A percentile compares a stretch with the other conserved stretches of the same genome.
These are phyloP conservation scores for Chiloscyllium punctatum DNA, from an alignment of 2,797 vertebrate species.

Conservation along the genomic window DNA sequence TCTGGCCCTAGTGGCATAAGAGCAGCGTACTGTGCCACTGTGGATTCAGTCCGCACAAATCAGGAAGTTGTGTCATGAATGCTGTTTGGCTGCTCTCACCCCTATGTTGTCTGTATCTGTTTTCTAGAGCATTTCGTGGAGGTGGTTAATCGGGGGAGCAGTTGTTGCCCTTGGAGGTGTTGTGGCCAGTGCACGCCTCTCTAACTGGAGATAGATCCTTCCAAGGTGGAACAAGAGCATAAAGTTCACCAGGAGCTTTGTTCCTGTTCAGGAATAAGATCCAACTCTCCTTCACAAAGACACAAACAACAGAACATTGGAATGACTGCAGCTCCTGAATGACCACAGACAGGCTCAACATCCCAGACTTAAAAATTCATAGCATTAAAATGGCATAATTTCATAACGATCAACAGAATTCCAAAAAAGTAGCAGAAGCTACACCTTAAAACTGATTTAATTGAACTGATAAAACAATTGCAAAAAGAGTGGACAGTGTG, in stretches of 20 bases:
- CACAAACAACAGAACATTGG: background rate
- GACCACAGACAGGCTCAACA: background rate
- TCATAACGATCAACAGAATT: background rate
- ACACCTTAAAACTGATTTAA: too few relatives aligned
- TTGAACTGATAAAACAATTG: background rate
- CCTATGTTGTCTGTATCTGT: background rate
- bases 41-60: too few relatives aligned
- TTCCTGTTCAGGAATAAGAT: background rate
- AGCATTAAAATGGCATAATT: background rate
- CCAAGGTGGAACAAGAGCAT: background rate
- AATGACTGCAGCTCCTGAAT: background rate
- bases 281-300: background rate
- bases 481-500: background rate
- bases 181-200: background rate
- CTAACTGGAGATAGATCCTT: background rate
- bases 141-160: background rate
- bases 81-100: background rate
- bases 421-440: background rate
- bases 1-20: too few relatives aligned
- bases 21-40: too few relatives aligned
- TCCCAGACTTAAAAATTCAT: background rate
- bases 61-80: background rate
- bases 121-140: background rate
- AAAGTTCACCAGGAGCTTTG: background rate
- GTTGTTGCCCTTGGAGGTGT: background rate